A percentile compares a stretch with the other conserved stretches of the same genome.
Conservation (phyloP, 2,888 invertebrate genomes). For the Mesoligia furuncula region DNA sequence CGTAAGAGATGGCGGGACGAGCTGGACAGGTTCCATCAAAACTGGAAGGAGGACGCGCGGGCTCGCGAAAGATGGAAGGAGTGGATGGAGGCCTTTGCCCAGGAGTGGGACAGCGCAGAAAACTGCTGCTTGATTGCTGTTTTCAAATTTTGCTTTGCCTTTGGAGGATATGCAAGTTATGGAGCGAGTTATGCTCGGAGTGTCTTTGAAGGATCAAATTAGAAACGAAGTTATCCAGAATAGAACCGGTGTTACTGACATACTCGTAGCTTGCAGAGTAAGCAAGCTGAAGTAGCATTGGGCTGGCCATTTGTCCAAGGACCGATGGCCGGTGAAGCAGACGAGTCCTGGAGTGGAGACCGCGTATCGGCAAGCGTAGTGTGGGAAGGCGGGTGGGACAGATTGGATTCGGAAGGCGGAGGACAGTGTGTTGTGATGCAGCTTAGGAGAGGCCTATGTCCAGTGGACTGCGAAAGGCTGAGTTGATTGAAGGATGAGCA, state of each 20-base stretch:
- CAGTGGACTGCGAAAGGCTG: background rate
- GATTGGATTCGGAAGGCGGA: background rate
- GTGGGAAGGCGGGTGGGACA: background rate
- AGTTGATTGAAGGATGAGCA: background rate
- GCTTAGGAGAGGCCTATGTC: background rate
- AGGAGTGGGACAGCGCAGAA: no score
- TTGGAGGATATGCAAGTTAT: background rate
- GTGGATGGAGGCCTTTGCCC: no score
- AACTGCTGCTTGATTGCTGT: background rate
- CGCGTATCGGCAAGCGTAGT: background rate
- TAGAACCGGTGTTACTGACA: no score
- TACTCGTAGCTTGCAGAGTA: no score
- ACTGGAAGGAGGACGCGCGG: no score
- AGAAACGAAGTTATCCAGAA: no score
- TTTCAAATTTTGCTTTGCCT: background rate
- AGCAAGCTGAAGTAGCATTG: no score
- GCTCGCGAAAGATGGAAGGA: no score
- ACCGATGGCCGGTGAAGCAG: background rate
- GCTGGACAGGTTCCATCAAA: no score
- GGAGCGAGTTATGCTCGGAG: background rate
- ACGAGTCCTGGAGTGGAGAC: background rate
- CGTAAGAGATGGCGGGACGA: no score
- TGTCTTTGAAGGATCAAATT: background rate
- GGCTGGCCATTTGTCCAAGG: background rate
- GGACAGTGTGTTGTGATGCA: background rate